These are phyloP conservation scores for Sipha flava DNA, from an alignment of 1,140 invertebrate genomes.

Conservation along the genomic window DNA sequence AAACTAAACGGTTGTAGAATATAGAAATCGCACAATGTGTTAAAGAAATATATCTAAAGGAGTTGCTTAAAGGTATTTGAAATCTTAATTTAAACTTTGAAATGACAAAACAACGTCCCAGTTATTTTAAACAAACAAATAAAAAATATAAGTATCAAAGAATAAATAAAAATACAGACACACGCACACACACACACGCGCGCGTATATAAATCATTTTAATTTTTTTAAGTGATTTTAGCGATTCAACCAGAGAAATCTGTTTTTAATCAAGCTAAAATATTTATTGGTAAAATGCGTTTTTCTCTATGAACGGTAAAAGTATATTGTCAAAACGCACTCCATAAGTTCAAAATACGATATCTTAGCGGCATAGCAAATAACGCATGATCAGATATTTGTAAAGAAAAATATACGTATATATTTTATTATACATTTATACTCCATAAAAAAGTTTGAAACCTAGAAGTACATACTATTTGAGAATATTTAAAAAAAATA, in stretches of 20 bases:
- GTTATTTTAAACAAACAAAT: neutral
- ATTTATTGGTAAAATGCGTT: neutral
- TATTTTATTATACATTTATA: too few relatives aligned
- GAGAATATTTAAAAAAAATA: too few relatives aligned
- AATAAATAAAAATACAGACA: neutral
- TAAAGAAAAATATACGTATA: neutral
- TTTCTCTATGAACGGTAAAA: neutral
- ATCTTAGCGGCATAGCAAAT: neutral
- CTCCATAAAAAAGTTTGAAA: too few relatives aligned
- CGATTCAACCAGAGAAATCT: neutral
- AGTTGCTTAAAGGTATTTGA: neutral
- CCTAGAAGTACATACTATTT: too few relatives aligned
- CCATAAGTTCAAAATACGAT: neutral
- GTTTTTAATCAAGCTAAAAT: constrained; percentile 22
- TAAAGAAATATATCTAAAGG: neutral
- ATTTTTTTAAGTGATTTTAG: constrained; percentile 21
- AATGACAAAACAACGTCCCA: neutral
- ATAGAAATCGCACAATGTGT: neutral
- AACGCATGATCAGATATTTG: neutral
- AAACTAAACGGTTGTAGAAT: neutral
- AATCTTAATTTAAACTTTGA: neutral
- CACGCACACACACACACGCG: neutral
- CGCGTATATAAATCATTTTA: neutral
- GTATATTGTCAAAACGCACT: neutral
- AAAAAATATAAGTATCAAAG: neutral